These are phyloP conservation scores for Bucorvus abyssinicus DNA, from an alignment of 2,797 vertebrate species.

Conservation along the genomic window DNA sequence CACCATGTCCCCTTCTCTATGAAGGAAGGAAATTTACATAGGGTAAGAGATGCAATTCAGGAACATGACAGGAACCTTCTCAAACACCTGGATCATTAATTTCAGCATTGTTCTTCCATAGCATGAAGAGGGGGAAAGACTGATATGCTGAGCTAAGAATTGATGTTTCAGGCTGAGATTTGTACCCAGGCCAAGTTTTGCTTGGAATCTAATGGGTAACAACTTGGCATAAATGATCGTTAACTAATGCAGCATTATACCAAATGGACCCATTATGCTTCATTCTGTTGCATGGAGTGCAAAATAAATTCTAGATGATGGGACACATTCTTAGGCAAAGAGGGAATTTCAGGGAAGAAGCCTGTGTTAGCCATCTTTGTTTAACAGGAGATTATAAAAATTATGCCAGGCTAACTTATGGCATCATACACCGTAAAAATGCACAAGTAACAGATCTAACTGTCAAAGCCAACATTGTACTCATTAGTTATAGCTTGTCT, in stretches of 20 bases:
- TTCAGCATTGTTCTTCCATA: background rate
- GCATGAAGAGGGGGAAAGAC: background rate
- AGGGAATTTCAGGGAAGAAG: background rate
- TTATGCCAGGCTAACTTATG: background rate
- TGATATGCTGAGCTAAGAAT: background rate
- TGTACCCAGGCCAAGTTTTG: background rate
- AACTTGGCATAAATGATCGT: background rate
- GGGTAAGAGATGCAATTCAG: background rate
- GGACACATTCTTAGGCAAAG: background rate
- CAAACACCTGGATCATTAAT: background rate
- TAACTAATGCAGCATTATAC: conserved; percentile 21
- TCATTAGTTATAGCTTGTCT: background rate
- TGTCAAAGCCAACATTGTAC: background rate
- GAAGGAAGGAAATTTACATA: background rate
- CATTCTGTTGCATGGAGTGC: background rate
- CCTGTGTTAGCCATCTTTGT: background rate
- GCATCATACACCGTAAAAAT: background rate
- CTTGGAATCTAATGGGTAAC: conserved; percentile 19
- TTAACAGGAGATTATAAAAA: conserved; percentile 3
- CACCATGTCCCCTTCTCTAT: background rate
- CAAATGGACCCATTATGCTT: conserved; percentile 33
- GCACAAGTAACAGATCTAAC: background rate
- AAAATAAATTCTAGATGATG: conserved; percentile 50
- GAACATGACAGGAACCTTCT: background rate
- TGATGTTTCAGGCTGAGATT: background rate